Evolutionary conservation across 2,113 vertebrate genomes (phyloP), one percentile per base, ranked within the genome.

Genomic region (Serinus canaria): DNA sequence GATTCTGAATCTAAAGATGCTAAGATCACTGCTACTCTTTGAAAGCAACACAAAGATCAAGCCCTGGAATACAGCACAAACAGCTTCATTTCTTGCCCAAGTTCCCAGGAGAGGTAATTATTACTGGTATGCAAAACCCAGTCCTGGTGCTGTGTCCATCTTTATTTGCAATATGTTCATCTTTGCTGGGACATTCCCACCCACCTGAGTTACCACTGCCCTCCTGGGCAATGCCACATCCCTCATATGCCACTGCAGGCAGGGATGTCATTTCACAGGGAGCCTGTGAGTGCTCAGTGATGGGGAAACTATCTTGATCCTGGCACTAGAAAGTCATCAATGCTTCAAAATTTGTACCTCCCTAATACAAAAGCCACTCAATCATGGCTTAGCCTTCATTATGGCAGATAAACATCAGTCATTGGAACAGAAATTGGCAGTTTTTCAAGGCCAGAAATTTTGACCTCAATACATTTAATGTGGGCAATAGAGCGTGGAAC

Each of bases 401-500:
- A 77, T 31, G 64, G 58, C 60, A 80, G 68, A 88, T 89, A 80
- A 95, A 83, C 39, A 96, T 75, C 94, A 83, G 83, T 37, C 68
- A 93, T 1, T 68, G 76, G 64, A 94, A 90, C 43, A 87, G 91
- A 72, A 92, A 92, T 64, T 12, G 0, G 83, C 64, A 55, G 73
- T 49, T 93, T 89, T 90, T 82, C 64, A 94, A 83, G 83, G 91
- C 68, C 76, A 95, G 73, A 92, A 89, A 92, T 72, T 39, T 72
- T 86, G 79, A 90, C 68, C 44, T 95, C 80, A 87, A 44, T 83
- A 78, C 35, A 90, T 75, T 84, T 84, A 92, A 91, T 81, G 86
- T 75, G 86, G 89, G 89, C 83, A 92, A 81, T 30, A 81, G 79
- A 87, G 80, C 2, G 0, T 83, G 91, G 77, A 83, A 85, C 73